These are phyloP conservation scores for Trichogramma evanescens DNA, from an alignment of 2,888 invertebrate genomes.

Conservation along the genomic window DNA sequence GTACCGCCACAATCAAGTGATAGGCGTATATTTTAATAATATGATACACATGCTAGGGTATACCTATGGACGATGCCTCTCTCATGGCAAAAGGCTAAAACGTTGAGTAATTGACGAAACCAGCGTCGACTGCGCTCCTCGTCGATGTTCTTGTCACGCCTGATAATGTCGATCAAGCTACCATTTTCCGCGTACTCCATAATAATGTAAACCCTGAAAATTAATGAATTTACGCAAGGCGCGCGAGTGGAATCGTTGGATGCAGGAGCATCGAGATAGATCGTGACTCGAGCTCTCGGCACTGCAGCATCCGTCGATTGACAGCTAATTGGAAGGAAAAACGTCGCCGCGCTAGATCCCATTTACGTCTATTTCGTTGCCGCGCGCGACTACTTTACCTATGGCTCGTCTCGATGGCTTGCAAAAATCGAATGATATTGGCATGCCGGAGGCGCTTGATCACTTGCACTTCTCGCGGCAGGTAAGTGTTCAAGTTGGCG, in stretches of 20 bases:
- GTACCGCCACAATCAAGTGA: background rate
- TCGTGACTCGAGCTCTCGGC: too few species aligned
- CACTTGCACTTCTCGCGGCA: conserved; percentile 76
- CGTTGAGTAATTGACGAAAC: conserved; percentile 66
- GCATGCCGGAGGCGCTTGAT: conserved; percentile 74
- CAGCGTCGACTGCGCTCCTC: conserved; percentile 62
- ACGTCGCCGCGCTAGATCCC: background rate
- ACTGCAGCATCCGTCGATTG: too few species aligned
- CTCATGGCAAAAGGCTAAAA: conserved; percentile 71
- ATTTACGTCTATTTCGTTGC: background rate
- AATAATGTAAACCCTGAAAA: conserved; percentile 67
- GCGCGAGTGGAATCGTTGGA: too few species aligned
- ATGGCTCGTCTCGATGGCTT: conserved; percentile 79
- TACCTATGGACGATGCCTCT: conserved; percentile 75
- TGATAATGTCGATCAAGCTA: conserved; percentile 68
- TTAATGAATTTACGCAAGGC: too few species aligned
- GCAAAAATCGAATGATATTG: conserved; percentile 71
- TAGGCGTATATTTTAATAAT: background rate
- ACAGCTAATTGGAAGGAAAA: too few species aligned
- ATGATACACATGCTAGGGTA: background rate
- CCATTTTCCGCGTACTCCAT: conserved; percentile 81
- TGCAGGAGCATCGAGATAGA: too few species aligned
- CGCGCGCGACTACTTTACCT: conserved; percentile 49
- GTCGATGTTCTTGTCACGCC: conserved; percentile 65
- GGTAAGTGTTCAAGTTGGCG: conserved; percentile 73